A percentile compares a stretch with the other conserved stretches of the same genome.
These are phyloP conservation scores for Cerastis rubricosa DNA, from an alignment of 2,888 invertebrate species.

Conservation along the genomic window DNA sequence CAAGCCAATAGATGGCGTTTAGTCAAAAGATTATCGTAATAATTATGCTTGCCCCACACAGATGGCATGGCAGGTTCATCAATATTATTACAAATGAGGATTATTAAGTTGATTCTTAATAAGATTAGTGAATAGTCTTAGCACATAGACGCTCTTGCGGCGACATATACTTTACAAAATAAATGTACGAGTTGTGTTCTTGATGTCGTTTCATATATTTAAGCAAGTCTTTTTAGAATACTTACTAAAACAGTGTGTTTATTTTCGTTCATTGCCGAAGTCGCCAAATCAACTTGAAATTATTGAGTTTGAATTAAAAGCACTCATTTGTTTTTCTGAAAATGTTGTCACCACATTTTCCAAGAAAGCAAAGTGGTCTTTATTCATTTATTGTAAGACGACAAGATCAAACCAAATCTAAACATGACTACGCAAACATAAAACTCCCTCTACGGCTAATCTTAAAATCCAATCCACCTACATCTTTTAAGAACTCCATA, in stretches of 20 bases:
- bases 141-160: too few relatives aligned
- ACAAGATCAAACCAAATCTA: constrained; percentile 3
- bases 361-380: not conserved
- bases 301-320: not conserved
- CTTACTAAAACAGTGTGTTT: too few relatives aligned
- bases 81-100: too few relatives aligned
- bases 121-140: too few relatives aligned
- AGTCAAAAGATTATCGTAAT: too few relatives aligned
- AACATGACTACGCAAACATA: constrained; percentile 13
- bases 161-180: constrained; percentile 36
- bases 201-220: constrained; percentile 19
- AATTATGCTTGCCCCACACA: too few relatives aligned
- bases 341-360: not conserved
- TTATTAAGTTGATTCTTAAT: too few relatives aligned
- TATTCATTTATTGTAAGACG: not conserved
- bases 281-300: not conserved
- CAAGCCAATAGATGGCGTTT: too few relatives aligned
- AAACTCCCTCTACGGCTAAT: constrained; percentile 39
- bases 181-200: constrained; percentile 32
- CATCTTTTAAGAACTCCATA: constrained; percentile 62
- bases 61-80: too few relatives aligned
- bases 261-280: not conserved
- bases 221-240: not conserved
- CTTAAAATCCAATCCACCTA: constrained; percentile 65
- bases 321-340: not conserved